Evolutionary conservation across 2,888 invertebrate species (phyloP), one percentile per base, ranked within the genome.

Genomic region (Hypomecis punctinalis): DNA sequence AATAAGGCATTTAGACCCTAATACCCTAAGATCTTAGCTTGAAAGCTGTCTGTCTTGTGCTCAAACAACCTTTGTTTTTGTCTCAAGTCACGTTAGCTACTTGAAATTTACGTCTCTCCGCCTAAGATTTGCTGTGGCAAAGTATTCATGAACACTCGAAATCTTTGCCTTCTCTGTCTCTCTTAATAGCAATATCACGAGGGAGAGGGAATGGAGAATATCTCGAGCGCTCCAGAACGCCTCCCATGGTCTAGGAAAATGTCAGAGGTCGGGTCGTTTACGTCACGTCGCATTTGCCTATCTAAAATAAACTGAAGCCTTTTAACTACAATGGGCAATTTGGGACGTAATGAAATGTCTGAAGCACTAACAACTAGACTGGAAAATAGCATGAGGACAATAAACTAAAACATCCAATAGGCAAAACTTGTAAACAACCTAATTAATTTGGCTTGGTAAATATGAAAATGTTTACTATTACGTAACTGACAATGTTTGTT

Each of bases 231-330:
- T 23, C 23, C 13, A 23, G 33, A 7, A n/a, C 23, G 35, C 56
- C 5, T 10, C 37, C 48, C 58, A 40, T 39, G 40, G 35, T 54
- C 60, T 59, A 64, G 43, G 35, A 49, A 61, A 65, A 65, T 61
- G 65, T 61, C 65, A 66, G 37, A 9, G 65, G 48, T 66, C 65
- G 48, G 13, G 37, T 47, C 39, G 35, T 66, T 57, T 61, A 48
- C 65, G 65, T 66, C 65, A 66, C 48, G 9, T 46, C 47, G 47
- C 36, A 47, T 56, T 51, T 39, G 42, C 54, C 49, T 42, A 53
- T 33, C 43, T 43, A 35, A 54, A 66, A 66, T 33, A 23, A 66
- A 54, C 37, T 48, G 57, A 66, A 66, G 10, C 61, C 47, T 48
- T 61, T 61, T 37, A 43, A 65, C 43, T 53, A 53, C 35, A 56